These are phyloP conservation scores for Bos indicus DNA, from an alignment of 2,113 vertebrate species.

Conservation along the genomic window DNA sequence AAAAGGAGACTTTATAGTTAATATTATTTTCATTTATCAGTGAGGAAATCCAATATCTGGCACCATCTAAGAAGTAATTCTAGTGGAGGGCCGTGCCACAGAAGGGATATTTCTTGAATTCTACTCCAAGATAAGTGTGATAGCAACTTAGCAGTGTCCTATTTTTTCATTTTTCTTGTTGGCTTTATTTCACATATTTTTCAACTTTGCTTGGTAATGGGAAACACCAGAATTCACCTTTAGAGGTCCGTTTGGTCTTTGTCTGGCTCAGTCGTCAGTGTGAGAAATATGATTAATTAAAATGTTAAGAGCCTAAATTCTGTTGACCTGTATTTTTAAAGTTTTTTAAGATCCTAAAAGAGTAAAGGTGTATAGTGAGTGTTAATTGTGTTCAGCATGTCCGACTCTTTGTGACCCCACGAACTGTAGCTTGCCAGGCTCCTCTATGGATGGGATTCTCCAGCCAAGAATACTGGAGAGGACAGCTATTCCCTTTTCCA, in stretches of 20 bases:
- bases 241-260: background rate
- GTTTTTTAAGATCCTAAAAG: background rate
- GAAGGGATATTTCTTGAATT: background rate
- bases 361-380: background rate
- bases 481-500: background rate
- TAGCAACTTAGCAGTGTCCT: background rate
- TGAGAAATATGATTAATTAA: background rate
- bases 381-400: background rate
- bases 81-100: background rate
- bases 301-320: background rate
- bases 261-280: background rate
- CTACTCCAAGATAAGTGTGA: background rate
- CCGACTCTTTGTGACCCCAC: background rate
- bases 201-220: background rate
- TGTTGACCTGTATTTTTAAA: background rate
- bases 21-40: background rate
- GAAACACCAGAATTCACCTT: background rate
- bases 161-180: background rate
- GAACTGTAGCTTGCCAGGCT: background rate
- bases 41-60: background rate
- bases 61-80: background rate
- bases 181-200: background rate
- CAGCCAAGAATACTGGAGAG: background rate
- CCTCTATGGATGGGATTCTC: background rate
- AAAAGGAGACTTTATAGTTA: background rate